Evolutionary conservation across 1,140 invertebrate genomes (phyloP).

Genomic region (Brachionus manjavacas): DNA sequence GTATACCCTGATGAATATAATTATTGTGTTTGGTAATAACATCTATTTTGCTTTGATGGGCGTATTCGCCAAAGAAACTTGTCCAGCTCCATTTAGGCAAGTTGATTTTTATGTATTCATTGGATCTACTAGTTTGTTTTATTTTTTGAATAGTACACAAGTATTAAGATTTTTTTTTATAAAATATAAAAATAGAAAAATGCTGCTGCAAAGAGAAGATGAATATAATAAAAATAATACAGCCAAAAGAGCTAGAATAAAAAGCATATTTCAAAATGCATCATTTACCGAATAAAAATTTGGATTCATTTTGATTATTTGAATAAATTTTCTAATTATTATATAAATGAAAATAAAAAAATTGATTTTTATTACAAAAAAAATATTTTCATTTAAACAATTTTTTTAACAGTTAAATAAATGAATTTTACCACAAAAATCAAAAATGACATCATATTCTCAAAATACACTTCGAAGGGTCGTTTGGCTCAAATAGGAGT

Average conservation of each 20-base stretch:
- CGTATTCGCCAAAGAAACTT: background rate
- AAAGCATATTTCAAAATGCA: constrained; percentile 28
- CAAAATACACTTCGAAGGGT: no score
- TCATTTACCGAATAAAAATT: background rate
- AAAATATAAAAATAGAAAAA: constrained; percentile 2
- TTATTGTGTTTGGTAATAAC: background rate
- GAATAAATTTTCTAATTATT: no score
- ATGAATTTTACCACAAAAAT: no score
- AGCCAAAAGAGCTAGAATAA: constrained; percentile 7
- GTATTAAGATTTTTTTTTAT: constrained; percentile 28
- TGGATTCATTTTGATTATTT: background rate
- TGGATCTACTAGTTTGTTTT: background rate
- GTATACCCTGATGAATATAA: constrained; percentile 2
- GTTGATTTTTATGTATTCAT: constrained; percentile 24
- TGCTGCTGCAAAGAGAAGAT: background rate
- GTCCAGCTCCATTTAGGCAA: background rate
- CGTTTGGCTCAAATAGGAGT: no score
- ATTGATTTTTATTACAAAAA: background rate
- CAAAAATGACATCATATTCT: no score
- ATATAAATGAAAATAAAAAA: no score
- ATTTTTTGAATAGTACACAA: constrained; percentile 23
- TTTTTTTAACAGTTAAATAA: no score
- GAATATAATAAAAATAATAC: constrained; percentile 14
- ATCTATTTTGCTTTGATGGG: constrained; percentile 24
- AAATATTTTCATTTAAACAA: background rate